phyloP scores from a whole-genome alignment of 2,113 vertebrate species.

The Climacteris rufus region DNA sequence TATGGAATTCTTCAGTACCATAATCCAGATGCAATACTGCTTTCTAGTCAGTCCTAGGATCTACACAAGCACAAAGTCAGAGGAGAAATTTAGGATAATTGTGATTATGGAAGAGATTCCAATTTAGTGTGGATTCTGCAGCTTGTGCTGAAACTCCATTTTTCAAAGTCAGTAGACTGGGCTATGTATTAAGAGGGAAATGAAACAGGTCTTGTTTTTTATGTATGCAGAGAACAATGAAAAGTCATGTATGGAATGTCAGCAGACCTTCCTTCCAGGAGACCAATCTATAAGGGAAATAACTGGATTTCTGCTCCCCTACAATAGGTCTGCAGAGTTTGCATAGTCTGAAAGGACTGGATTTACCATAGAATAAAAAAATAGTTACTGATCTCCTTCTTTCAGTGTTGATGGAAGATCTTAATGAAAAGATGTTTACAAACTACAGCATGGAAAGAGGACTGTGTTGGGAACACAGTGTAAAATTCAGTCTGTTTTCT shows the following conservation, averaged over 20 bases:
- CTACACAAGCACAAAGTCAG: not conserved
- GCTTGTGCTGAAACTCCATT: not conserved
- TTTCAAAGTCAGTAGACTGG: not conserved
- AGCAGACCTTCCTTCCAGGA: not conserved
- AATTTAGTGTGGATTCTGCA: not conserved
- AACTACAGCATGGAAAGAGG: not conserved
- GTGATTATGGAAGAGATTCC: not conserved
- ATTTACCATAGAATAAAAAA: not conserved
- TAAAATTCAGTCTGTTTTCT: not conserved
- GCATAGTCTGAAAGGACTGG: not conserved
- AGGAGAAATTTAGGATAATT: not conserved
- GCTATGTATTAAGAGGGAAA: not conserved
- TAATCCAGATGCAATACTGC: not conserved
- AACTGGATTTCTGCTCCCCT: not conserved
- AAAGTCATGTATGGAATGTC: not conserved
- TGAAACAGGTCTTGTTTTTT: not conserved
- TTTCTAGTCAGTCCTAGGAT: not conserved
- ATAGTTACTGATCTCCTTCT: not conserved
- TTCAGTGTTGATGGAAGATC: conserved; percentile 7
- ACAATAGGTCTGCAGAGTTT: not conserved
- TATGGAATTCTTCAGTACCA: not conserved
- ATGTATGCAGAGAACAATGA: not conserved
- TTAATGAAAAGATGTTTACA: not conserved
- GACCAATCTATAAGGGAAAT: not conserved
- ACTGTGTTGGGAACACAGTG: not conserved